These are phyloP conservation scores for Campopleginae sp. DNA, from an alignment of 2,888 invertebrate genomes.

Conservation along the genomic window DNA sequence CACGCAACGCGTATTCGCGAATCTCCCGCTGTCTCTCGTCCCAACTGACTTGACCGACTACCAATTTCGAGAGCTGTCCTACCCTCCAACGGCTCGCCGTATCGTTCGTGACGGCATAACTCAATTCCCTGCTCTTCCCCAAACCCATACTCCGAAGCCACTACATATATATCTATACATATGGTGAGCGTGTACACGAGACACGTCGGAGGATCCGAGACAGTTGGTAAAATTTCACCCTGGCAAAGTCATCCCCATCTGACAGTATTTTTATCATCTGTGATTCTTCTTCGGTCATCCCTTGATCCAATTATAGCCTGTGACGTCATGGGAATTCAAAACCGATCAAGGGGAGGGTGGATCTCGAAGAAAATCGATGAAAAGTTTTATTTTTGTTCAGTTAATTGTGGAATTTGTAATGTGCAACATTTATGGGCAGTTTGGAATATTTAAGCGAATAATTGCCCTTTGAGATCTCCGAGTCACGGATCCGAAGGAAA, in stretches of 20 bases:
- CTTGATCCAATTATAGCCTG: neutral
- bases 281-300: neutral
- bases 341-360: neutral
- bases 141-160: neutral
- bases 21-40: slow-evolving; percentile 31
- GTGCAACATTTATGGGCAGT: neutral
- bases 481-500: neutral
- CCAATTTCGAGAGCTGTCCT: slow-evolving; percentile 64
- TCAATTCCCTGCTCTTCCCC: slow-evolving; percentile 51
- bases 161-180: neutral
- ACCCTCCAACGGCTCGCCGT: slow-evolving; percentile 47
- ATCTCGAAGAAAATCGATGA: neutral
- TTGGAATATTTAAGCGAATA: neutral
- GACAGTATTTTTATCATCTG: neutral
- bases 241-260: neutral
- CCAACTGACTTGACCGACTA: slow-evolving; percentile 61
- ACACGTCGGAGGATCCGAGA: neutral
- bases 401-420: neutral
- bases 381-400: neutral
- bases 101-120: slow-evolving; percentile 67
- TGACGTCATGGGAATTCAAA: neutral
- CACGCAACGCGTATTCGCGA: slow-evolving; percentile 15
- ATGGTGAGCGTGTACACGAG: neutral
- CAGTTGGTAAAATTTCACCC: neutral
- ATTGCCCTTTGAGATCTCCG: neutral